A percentile compares a stretch with the other conserved stretches of the same genome.
phyloP scores from a whole-genome alignment of 2,113 vertebrate genomes.

The Rhineura floridana region DNA sequence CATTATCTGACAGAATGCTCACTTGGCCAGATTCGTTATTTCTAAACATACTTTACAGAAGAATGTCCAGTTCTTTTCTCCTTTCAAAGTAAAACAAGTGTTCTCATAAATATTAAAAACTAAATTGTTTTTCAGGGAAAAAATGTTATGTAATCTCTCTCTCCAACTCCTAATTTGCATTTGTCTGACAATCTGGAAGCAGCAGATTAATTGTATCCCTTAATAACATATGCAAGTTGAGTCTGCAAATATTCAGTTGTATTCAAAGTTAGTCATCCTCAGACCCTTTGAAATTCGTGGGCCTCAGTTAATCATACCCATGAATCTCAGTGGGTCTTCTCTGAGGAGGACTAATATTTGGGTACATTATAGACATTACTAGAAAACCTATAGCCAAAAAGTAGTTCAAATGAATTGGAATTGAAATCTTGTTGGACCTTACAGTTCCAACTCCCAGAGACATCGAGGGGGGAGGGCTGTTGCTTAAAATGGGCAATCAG shows the following conservation, averaged over 20 bases:
- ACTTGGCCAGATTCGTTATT: constrained; percentile 21
- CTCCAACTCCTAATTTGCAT: not conserved
- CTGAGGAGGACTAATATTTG: no score
- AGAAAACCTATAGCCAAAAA: not conserved
- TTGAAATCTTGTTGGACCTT: not conserved
- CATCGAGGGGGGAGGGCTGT: not conserved
- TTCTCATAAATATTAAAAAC: constrained; percentile 43
- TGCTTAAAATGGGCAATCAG: not conserved
- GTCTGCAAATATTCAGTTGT: not conserved
- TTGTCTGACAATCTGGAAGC: not conserved
- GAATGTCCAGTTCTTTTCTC: constrained; percentile 24
- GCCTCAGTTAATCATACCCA: no score
- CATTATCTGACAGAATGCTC: constrained; percentile 57
- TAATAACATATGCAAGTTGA: not conserved
- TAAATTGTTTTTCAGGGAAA: not conserved
- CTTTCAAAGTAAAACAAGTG: constrained; percentile 34
- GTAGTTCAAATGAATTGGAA: not conserved
- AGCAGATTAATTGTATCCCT: not conserved
- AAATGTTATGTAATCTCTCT: not conserved
- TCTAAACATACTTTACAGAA: constrained; percentile 34
- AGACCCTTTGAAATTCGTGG: no score
- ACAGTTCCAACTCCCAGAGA: not conserved
- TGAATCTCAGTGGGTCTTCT: no score
- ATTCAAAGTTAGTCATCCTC: not conserved
- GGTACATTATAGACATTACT: not conserved